phyloP scores from a whole-genome alignment of 2,797 vertebrate species.

The Parotocinclus haroldoi region DNA sequence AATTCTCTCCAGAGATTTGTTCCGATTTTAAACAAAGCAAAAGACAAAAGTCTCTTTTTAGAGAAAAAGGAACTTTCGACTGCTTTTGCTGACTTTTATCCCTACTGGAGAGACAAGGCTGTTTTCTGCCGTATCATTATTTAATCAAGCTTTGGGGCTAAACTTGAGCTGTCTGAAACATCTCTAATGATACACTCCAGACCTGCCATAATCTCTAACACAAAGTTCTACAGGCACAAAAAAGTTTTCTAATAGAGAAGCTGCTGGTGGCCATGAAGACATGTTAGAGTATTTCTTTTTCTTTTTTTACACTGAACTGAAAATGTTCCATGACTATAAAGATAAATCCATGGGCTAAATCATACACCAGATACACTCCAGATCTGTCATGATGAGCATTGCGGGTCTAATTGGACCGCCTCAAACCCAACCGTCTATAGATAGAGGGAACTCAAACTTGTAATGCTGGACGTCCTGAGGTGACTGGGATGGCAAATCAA shows the following conservation, averaged over 20 bases:
- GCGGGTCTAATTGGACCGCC: too few relatives aligned
- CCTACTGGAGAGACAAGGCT: constrained; percentile 32
- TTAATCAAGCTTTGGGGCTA: constrained; percentile 50
- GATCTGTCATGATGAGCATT: too few relatives aligned
- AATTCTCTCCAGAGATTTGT: background rate
- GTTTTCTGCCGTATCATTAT: constrained; percentile 52
- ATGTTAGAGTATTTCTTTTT: too few relatives aligned
- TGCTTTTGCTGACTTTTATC: constrained; percentile 48
- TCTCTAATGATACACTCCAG: constrained; percentile 43
- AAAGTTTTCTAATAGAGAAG: constrained; percentile 24
- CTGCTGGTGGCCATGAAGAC: background rate
- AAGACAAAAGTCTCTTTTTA: constrained; percentile 16
- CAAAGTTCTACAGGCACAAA: constrained; percentile 25
- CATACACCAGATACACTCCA: too few relatives aligned
- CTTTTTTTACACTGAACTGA: too few relatives aligned
- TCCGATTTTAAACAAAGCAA: constrained; percentile 14
- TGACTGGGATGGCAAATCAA: too few relatives aligned
- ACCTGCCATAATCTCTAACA: constrained; percentile 44
- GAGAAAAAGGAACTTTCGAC: constrained; percentile 32
- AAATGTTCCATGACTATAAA: too few relatives aligned
- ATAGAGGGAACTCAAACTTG: too few relatives aligned
- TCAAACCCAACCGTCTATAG: too few relatives aligned
- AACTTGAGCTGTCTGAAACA: constrained; percentile 26
- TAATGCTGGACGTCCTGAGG: too few relatives aligned
- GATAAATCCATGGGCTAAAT: too few relatives aligned